phyloP scores from a whole-genome alignment of 2,888 invertebrate species.

The Amiota minor region DNA sequence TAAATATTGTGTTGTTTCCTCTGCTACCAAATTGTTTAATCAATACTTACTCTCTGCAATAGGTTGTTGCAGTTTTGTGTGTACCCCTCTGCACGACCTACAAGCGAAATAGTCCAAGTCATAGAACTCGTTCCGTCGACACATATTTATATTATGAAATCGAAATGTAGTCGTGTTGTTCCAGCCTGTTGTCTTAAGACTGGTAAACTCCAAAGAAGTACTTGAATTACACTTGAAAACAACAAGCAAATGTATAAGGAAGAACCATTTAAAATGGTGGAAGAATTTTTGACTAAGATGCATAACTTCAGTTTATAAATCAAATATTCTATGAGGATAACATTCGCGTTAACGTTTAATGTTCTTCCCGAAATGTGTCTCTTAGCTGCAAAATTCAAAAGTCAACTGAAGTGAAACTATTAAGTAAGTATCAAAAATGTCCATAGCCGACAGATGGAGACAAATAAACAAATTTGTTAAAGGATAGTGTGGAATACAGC shows the following conservation, averaged over 20 bases:
- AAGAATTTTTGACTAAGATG: constrained; percentile 41
- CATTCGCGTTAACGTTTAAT: constrained; percentile 30
- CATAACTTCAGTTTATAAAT: constrained; percentile 35
- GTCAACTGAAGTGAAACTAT: constrained; percentile 47
- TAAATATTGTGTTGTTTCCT: background rate
- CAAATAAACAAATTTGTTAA: constrained; percentile 55
- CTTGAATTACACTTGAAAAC: constrained; percentile 40
- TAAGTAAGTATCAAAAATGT: background rate
- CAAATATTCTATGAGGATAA: background rate
- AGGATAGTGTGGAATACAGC: constrained; percentile 27
- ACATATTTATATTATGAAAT: constrained; percentile 61
- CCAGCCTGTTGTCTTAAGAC: constrained; percentile 42
- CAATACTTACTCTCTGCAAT: constrained; percentile 64
- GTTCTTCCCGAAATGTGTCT: background rate
- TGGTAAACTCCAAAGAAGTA: constrained; percentile 36
- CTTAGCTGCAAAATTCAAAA: constrained; percentile 40
- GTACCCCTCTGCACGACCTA: constrained; percentile 69
- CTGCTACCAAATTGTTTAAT: constrained; percentile 50
- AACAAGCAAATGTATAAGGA: constrained; percentile 45
- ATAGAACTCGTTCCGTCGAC: constrained; percentile 74
- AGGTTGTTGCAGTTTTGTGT: constrained; percentile 55
- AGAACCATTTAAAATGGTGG: constrained; percentile 40
- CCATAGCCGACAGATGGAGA: constrained; percentile 47
- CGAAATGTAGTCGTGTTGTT: constrained; percentile 48
- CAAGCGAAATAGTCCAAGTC: constrained; percentile 75